phyloP scores from a whole-genome alignment of 1,140 invertebrate genomes.

The Brachionus rotundiformis region DNA sequence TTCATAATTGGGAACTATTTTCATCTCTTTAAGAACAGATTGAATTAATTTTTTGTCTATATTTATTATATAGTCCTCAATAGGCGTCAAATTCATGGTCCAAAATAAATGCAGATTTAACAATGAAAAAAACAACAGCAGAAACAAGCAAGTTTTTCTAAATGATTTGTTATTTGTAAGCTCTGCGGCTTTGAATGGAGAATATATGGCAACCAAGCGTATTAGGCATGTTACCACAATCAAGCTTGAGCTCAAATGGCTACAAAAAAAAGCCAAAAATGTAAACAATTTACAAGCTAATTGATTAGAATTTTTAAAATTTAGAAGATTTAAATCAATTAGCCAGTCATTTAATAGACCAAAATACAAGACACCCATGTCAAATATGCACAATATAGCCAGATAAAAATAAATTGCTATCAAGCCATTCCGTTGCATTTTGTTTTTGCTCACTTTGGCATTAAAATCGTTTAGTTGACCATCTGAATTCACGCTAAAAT shows the following conservation, averaged over 20 bases:
- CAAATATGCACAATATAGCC: not conserved
- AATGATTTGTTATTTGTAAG: conserved; percentile 17
- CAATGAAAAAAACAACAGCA: conserved; percentile 13
- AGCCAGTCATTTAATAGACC: conserved; percentile 8
- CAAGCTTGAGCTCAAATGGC: conserved; percentile 31
- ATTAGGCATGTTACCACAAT: conserved; percentile 30
- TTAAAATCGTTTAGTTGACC: not conserved
- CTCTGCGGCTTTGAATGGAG: conserved; percentile 37
- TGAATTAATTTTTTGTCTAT: not conserved
- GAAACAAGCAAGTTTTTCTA: not conserved
- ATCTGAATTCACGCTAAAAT: not conserved
- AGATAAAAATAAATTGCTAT: conserved; percentile 47
- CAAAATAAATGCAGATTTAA: conserved; percentile 48
- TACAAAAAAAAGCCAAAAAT: conserved; percentile 24
- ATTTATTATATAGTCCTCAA: not conserved
- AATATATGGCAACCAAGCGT: conserved; percentile 33
- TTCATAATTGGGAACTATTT: not conserved
- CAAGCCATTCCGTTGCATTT: not conserved
- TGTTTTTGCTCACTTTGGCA: not conserved
- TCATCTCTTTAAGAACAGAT: not conserved
- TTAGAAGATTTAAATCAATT: not conserved
- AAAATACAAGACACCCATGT: conserved; percentile 18
- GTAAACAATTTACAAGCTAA: conserved; percentile 39
- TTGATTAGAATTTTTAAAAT: conserved; percentile 1
- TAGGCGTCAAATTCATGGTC: conserved; percentile 26